Conservation (phyloP, 2,113 vertebrate genomes). For the Natator depressus region DNA sequence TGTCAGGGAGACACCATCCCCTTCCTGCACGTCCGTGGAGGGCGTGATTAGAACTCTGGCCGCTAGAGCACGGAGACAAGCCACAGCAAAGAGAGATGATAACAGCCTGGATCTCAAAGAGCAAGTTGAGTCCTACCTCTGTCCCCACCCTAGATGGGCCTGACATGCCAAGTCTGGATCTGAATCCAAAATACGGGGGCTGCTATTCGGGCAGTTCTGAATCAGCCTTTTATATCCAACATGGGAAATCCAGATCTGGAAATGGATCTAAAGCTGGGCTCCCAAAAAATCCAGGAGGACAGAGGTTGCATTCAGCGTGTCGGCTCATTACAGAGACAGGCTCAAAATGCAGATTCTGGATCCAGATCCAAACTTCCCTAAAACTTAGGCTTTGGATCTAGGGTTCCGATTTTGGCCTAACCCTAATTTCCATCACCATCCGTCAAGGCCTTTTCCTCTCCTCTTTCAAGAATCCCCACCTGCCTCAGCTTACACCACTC, state of each 20-base stretch:
- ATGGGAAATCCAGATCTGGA: background rate
- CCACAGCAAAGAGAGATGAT: background rate
- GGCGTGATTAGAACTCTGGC: slow-evolving; percentile 32
- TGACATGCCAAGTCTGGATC: background rate
- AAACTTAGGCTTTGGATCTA: background rate
- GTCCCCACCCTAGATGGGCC: background rate
- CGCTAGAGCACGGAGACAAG: background rate
- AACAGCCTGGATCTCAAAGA: fast-evolving
- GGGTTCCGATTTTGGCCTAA: background rate
- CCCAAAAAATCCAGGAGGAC: fast-evolving
- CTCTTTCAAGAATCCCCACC: background rate
- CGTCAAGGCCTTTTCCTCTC: background rate
- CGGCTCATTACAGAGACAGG: background rate
- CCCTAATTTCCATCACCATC: background rate
- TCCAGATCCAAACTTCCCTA: fast-evolving
- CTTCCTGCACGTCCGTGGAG: slow-evolving; percentile 39
- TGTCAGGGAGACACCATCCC: background rate
- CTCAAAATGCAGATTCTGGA: background rate
- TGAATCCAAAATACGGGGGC: background rate
- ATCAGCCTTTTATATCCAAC: background rate
- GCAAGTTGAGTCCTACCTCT: background rate
- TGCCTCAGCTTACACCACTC: background rate
- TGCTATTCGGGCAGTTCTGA: background rate
- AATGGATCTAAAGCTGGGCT: background rate
- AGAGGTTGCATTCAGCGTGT: background rate